Evolutionary conservation across 1,140 invertebrate species (phyloP).

Genomic region (Psix sp.): DNA sequence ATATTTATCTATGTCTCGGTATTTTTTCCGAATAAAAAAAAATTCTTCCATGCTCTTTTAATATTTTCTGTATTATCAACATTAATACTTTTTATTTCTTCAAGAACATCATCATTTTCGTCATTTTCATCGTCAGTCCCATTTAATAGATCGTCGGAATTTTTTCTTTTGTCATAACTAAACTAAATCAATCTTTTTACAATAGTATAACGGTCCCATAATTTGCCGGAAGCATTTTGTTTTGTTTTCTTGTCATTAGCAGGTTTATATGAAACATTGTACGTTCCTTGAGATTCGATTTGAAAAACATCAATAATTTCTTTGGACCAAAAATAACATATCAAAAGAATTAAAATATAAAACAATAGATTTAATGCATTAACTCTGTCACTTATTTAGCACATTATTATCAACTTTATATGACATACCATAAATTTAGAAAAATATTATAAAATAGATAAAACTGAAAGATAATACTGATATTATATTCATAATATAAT

Average conservation of each 20-base stretch:
- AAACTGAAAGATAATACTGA: not conserved
- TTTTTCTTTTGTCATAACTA: not conserved
- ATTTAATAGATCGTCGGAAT: not conserved
- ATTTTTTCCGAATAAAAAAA: too few species aligned
- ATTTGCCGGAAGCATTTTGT: slow-evolving; percentile 1
- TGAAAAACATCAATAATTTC: not conserved
- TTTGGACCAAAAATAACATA: not conserved
- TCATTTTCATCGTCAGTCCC: not conserved
- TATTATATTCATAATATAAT: too few species aligned
- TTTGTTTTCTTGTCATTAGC: not conserved
- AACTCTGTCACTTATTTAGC: not conserved
- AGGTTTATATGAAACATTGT: not conserved
- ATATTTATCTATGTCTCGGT: too few species aligned
- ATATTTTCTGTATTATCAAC: not conserved
- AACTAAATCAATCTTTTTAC: not conserved
- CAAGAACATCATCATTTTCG: not conserved
- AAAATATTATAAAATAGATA: too few species aligned
- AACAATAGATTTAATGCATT: not conserved
- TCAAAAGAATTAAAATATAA: not conserved
- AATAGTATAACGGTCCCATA: slow-evolving; percentile 1
- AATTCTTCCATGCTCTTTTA: not conserved
- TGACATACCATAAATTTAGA: too few species aligned
- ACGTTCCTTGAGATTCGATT: slow-evolving; percentile 1
- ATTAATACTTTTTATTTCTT: not conserved
- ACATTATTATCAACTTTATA: too few species aligned